These are phyloP conservation scores for Ophioderma brevispina DNA, from an alignment of 35 echinoderm and acorn worm genomes.

Conservation along the genomic window DNA sequence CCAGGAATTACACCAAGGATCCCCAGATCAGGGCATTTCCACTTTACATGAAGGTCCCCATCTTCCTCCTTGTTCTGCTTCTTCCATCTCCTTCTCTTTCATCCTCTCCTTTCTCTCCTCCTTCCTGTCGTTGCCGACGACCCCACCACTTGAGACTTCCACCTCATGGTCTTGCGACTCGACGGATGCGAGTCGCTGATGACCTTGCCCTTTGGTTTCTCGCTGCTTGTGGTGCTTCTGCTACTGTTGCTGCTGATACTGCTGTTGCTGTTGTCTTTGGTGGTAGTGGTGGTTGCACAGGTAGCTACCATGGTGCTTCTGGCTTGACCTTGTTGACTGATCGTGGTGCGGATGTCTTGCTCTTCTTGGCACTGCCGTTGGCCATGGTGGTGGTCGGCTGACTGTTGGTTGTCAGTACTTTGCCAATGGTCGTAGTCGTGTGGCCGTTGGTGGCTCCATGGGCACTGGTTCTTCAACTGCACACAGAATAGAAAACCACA, in stretches of 20 bases:
- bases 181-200: conserved; percentile 27
- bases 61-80: conserved; percentile 56
- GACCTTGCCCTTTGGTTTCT: conserved; percentile 17
- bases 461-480: conserved; percentile 91
- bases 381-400: conserved; percentile 34
- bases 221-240: conserved; percentile 3
- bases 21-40: no score
- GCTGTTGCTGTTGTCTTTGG: conserved; percentile 5
- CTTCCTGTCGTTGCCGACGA: not conserved
- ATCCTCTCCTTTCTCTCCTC: conserved; percentile 58
- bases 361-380: conserved; percentile 43
- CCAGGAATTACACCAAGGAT: no score
- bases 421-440: conserved; percentile 92
- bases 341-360: conserved; percentile 24
- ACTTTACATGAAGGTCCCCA: conserved; percentile 76
- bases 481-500: conserved; percentile 28
- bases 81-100: conserved; percentile 60
- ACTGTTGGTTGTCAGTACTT: conserved; percentile 69
- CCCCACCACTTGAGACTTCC: not conserved
- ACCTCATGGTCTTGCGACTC: not conserved
- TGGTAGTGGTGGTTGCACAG: conserved; percentile 2
- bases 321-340: conserved; percentile 36
- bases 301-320: conserved; percentile 4
- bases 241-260: conserved; percentile 23
- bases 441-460: conserved; percentile 87